Evolutionary conservation across 2,113 vertebrate species (phyloP).

Genomic region (Capra hircus): DNA sequence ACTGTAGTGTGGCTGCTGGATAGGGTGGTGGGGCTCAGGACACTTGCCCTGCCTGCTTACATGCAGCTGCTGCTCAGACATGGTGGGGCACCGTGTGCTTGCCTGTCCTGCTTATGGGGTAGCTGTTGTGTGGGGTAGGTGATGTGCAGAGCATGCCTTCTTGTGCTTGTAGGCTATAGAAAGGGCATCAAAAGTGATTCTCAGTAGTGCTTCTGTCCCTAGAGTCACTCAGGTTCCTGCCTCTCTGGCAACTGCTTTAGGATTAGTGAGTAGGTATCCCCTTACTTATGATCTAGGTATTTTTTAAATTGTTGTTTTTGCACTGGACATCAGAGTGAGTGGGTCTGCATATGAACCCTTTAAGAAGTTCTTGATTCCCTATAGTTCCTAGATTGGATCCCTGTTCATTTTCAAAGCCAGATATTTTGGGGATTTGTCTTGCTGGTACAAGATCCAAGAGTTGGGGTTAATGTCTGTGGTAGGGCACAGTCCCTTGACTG

Average conservation of each 20-base stretch:
- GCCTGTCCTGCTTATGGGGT: not conserved
- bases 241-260: not conserved
- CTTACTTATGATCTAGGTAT: not conserved
- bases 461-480: not conserved
- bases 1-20: not conserved
- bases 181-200: not conserved
- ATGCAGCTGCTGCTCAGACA: not conserved
- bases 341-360: not conserved
- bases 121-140: not conserved
- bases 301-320: not conserved
- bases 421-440: not conserved
- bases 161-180: not conserved
- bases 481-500: not conserved
- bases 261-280: not conserved
- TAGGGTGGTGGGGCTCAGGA: not conserved
- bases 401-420: not conserved
- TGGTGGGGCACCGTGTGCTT: not conserved
- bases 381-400: not conserved
- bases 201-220: not conserved
- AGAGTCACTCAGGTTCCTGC: not conserved
- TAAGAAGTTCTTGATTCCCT: not conserved
- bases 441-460: not conserved
- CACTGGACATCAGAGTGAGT: not conserved
- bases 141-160: not conserved
- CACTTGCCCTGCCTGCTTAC: not conserved